These are phyloP conservation scores for Heliconius hortense DNA, from an alignment of 2,888 invertebrate genomes.

Conservation along the genomic window DNA sequence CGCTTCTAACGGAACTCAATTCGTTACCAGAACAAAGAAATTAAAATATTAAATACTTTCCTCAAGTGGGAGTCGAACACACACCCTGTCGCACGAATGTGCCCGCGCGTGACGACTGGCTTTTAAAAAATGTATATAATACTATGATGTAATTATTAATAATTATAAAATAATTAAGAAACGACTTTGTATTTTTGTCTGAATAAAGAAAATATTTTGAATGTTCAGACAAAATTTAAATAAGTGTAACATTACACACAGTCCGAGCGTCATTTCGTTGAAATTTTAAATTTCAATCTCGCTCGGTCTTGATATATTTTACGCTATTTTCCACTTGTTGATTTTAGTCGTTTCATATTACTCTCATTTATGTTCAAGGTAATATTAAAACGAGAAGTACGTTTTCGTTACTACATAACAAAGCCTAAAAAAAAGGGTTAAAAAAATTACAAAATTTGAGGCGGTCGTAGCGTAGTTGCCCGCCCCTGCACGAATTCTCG, in stretches of 20 bases:
- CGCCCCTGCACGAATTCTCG: not conserved
- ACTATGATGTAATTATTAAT: not conserved
- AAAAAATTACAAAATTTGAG: too few species aligned
- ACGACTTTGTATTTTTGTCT: not conserved
- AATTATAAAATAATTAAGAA: not conserved
- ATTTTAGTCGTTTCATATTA: constrained; percentile 11
- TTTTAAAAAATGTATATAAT: too few species aligned
- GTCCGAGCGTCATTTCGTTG: constrained; percentile 17
- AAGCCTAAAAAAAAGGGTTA: too few species aligned
- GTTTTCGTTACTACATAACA: too few species aligned
- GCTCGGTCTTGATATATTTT: constrained; percentile 21
- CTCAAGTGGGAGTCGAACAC: too few species aligned
- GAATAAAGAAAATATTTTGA: not conserved
- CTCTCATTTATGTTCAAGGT: not conserved
- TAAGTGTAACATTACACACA: constrained; percentile 1
- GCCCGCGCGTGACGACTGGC: too few species aligned
- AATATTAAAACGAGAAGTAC: not conserved
- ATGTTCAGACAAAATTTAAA: not conserved
- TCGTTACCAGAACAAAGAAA: too few species aligned
- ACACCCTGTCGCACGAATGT: too few species aligned
- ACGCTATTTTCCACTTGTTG: constrained; percentile 15
- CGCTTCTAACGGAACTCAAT: too few species aligned
- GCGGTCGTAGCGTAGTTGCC: too few species aligned
- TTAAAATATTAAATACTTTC: too few species aligned
- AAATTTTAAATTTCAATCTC: constrained; percentile 29